phyloP scores from a whole-genome alignment of 2,797 vertebrate species.

The Petrocephalus schoutedeni region DNA sequence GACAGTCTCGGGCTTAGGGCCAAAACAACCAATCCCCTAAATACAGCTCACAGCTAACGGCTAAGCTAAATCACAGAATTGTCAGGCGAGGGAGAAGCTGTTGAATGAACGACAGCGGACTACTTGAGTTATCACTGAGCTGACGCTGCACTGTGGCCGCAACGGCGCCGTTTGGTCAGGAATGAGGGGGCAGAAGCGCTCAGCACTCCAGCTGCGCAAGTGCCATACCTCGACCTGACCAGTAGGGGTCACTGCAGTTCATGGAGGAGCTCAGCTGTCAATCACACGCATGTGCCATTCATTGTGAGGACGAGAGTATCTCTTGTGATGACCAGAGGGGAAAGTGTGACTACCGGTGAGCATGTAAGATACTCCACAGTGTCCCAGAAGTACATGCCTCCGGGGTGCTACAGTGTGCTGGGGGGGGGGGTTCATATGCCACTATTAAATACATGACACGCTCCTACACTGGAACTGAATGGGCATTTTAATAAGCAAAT shows the following conservation, averaged over 20 bases:
- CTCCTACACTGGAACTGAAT: not conserved
- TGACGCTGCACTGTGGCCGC: not conserved
- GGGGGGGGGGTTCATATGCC: not conserved
- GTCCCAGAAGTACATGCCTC: not conserved
- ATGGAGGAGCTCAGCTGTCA: conserved; percentile 9
- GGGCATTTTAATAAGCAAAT: not conserved
- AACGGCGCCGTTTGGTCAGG: not conserved
- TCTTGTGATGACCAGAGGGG: not conserved
- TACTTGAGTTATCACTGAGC: not conserved
- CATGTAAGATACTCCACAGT: not conserved
- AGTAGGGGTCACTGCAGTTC: conserved; percentile 15
- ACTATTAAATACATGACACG: not conserved
- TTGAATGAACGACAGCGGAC: not conserved
- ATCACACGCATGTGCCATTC: not conserved
- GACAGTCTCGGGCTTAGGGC: not conserved
- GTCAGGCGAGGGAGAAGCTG: not conserved
- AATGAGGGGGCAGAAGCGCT: not conserved
- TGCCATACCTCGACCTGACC: not conserved
- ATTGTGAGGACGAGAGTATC: not conserved
- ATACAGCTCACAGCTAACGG: not conserved
- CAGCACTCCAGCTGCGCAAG: not conserved
- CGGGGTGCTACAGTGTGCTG: not conserved
- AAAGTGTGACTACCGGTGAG: not conserved
- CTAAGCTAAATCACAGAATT: conserved; percentile 5
- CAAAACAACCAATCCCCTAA: conserved; percentile 13